phyloP scores from a whole-genome alignment of 2,888 invertebrate species.

The Leucophenga montana region DNA sequence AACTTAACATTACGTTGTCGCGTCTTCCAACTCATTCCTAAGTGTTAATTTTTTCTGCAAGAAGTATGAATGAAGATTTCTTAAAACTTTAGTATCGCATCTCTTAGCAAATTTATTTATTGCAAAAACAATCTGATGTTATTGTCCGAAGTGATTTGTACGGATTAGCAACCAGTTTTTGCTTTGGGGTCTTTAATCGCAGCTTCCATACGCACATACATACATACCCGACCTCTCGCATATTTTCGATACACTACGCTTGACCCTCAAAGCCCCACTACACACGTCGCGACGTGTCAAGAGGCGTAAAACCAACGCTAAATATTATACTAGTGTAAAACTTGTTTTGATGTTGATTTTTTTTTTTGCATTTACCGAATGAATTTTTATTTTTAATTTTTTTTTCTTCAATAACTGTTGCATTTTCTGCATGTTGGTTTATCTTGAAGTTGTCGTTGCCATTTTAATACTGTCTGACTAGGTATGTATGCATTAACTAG shows the following conservation, averaged over 20 bases:
- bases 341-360: slow-evolving; percentile 1
- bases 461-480: neutral
- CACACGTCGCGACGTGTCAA: neutral
- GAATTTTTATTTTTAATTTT: neutral
- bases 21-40: too few relatives aligned
- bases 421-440: neutral
- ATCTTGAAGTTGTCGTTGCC: neutral
- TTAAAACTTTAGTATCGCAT: too few relatives aligned
- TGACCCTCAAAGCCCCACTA: neutral
- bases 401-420: neutral
- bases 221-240: too few relatives aligned
- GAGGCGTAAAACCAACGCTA: slow-evolving; percentile 11
- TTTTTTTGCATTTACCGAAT: neutral
- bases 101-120: too few relatives aligned
- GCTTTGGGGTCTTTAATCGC: neutral
- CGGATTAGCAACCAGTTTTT: slow-evolving; percentile 2
- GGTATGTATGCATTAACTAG: neutral
- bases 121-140: neutral
- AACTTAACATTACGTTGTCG: too few relatives aligned
- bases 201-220: neutral
- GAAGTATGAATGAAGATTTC: too few relatives aligned
- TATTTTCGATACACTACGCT: neutral
- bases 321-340: neutral
- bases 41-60: too few relatives aligned
- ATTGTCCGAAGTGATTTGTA: neutral